Conservation (phyloP, 30 jellyfish, hydroid and myxozoan species). For the Sanderia malayensis region DNA sequence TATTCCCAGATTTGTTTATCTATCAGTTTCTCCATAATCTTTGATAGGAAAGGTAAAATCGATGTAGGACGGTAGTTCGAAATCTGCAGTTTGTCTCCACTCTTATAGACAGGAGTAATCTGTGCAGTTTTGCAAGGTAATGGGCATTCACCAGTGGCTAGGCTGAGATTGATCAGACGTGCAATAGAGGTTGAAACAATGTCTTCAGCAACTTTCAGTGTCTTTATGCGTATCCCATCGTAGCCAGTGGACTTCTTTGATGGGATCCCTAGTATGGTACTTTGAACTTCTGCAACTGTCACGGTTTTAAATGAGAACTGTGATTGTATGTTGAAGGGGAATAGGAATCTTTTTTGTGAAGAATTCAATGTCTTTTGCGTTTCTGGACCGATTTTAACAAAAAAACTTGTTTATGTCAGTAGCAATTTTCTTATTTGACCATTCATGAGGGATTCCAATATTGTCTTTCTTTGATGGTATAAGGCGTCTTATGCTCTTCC, state of each 20-base stretch:
- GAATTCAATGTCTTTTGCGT: too few relatives aligned
- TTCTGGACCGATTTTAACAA: slow-evolving; percentile 8
- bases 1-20: slow-evolving; percentile 25
- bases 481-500: slow-evolving; percentile 21
- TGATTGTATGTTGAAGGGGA: too few relatives aligned
- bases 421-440: slow-evolving; percentile 11
- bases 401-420: slow-evolving; percentile 20
- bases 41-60: slow-evolving; percentile 18
- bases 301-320: slow-evolving; percentile 1
- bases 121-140: slow-evolving; percentile 19
- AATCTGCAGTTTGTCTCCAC: slow-evolving; percentile 22
- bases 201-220: slow-evolving; percentile 29
- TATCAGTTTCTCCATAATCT: slow-evolving; percentile 31
- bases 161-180: slow-evolving; percentile 32
- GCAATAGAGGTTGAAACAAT: slow-evolving; percentile 25
- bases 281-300: slow-evolving; percentile 8
- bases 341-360: too few relatives aligned
- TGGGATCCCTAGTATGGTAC: slow-evolving; percentile 26
- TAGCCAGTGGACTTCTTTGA: slow-evolving; percentile 30
- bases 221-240: slow-evolving; percentile 11
- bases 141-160: slow-evolving; percentile 23
- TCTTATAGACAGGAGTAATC: slow-evolving; percentile 8
- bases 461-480: slow-evolving; percentile 17
- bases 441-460: slow-evolving; percentile 14
- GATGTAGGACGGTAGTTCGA: slow-evolving; percentile 10